A percentile compares a stretch with the other conserved stretches of the same genome.
Conservation (phyloP, 2,113 vertebrate species). For the Cololabis saira region DNA sequence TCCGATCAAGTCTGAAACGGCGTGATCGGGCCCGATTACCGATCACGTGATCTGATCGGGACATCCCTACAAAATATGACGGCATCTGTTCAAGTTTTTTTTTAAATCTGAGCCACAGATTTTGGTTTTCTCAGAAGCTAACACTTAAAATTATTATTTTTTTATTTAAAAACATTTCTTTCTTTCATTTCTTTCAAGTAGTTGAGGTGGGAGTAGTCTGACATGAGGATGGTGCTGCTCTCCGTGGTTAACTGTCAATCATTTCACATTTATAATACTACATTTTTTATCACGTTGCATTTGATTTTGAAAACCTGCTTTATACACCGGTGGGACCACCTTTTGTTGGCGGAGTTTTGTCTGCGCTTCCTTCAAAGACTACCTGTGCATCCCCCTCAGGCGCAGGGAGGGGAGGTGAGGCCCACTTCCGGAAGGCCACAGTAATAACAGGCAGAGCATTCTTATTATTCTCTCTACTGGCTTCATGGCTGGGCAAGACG, state of each 20-base stretch:
- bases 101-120: neutral
- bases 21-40: too few relatives aligned
- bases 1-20: too few relatives aligned
- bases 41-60: too few relatives aligned
- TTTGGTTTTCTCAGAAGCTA: neutral
- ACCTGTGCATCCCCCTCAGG: slow-evolving; percentile 64
- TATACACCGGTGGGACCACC: neutral
- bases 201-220: slow-evolving; percentile 17
- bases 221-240: neutral
- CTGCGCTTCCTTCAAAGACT: slow-evolving; percentile 47
- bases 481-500: slow-evolving; percentile 69
- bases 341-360: slow-evolving; percentile 16
- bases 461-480: slow-evolving; percentile 60
- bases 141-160: too few relatives aligned
- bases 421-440: slow-evolving; percentile 75
- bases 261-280: neutral
- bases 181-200: too few relatives aligned
- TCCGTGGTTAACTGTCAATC: slow-evolving; percentile 11
- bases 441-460: slow-evolving; percentile 75
- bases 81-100: too few relatives aligned
- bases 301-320: neutral
- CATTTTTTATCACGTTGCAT: too few relatives aligned
- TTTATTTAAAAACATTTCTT: too few relatives aligned
- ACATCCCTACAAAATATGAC: too few relatives aligned
- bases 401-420: slow-evolving; percentile 69